These are phyloP conservation scores for Gadopsis bispinosus DNA, from an alignment of 2,797 vertebrate species.

Conservation along the genomic window DNA sequence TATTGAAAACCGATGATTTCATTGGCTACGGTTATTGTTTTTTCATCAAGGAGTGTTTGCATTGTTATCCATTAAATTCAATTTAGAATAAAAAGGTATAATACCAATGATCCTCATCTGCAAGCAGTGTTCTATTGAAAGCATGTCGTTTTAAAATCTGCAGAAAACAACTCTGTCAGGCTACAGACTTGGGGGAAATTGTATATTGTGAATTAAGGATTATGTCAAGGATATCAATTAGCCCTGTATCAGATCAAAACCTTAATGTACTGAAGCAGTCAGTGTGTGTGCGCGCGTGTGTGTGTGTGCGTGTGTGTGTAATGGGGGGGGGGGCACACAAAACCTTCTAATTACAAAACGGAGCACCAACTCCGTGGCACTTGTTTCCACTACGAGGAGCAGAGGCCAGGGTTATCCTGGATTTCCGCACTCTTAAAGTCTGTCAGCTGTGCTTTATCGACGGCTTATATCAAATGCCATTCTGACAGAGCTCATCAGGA, in stretches of 20 bases:
- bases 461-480: conserved; percentile 86
- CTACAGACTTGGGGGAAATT: not conserved
- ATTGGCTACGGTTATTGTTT: conserved; percentile 27
- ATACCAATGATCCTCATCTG: not conserved
- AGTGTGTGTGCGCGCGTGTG: too few relatives aligned
- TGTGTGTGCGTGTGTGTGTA: too few relatives aligned
- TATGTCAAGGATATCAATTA: not conserved
- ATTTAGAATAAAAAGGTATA: conserved; percentile 23
- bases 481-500: conserved; percentile 86
- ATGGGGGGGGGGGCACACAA: too few relatives aligned
- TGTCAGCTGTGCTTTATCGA: conserved; percentile 81
- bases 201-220: not conserved
- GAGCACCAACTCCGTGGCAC: conserved; percentile 46
- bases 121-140: not conserved
- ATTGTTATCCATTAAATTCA: conserved; percentile 12
- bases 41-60: conserved; percentile 27
- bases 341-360: conserved; percentile 15
- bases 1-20: conserved; percentile 33
- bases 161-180: not conserved
- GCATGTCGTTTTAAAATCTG: not conserved
- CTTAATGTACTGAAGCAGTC: not conserved
- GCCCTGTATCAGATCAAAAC: not conserved
- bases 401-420: conserved; percentile 56
- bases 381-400: conserved; percentile 33
- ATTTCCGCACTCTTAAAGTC: conserved; percentile 69